Evolutionary conservation across 2,113 vertebrate genomes (phyloP), one percentile per base, ranked within the genome.

Genomic region (Ammodytes marinus): DNA sequence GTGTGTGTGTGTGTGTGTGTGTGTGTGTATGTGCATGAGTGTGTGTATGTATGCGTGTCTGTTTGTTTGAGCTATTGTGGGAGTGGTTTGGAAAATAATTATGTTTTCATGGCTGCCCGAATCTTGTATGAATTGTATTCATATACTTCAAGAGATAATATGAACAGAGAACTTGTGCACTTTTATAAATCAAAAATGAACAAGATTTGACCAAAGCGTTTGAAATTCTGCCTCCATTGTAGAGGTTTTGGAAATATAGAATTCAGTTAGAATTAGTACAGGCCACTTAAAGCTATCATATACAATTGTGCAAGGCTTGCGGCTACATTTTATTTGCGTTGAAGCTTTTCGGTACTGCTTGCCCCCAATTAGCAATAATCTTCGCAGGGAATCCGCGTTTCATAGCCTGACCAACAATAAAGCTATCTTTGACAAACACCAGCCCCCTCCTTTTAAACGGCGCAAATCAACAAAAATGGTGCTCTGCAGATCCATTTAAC

Each of bases 1-100:
- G 35, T 88, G 64, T 71, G 58, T 79, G 43, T 74, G 40, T 58
- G 14, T 73, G 49, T 82, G 40, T 47, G 46, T 85, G 39, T 52
- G 63, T 68, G 55, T 27, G 53, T 58, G 65, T 15, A 57, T 17
- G n/a, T 49, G 35, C 55, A 55, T 68, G 14, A 10, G 42, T 15
- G 17, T 27, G 27, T 27, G 27, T 27, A n/a, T 27, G 27, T 27
- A 27, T 27, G 27, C 27, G 27, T 27, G 27, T 27, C 27, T 27
- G 27, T 27, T 27, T 27, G 27, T 27, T 27, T 27, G 27, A 27
- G 27, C 27, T 27, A 27, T 27, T 27, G 27, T 27, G 27, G 27
- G 27, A 27, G 27, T 27, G 27, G 39, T 54, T 84, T 71, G 17
- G 50, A 58, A 74, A 74, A 45, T 4, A 57, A 46, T 67, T 80